Evolutionary conservation across 2,888 invertebrate genomes (phyloP), one percentile per base, ranked within the genome.

Genomic region (Leptothorax acervorum): DNA sequence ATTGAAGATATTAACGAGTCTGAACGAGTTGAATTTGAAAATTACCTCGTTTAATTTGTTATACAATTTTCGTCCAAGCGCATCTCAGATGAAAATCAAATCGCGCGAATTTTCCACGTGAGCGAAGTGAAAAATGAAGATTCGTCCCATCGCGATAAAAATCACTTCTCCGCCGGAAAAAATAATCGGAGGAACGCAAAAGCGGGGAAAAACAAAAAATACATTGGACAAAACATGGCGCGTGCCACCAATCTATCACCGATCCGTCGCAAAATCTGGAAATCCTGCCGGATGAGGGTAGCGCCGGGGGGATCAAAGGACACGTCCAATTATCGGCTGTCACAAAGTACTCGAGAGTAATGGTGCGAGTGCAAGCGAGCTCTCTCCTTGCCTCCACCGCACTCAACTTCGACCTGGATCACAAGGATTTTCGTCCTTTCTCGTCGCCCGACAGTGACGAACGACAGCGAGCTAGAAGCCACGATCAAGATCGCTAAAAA

Each of bases 291-390:
- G 57, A 55, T 62, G 53, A 62, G 78, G 57, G 57, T 70, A 48
- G 76, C 60, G 35, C 84, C 45, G 62, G 68, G 84, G 85, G 71
- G 84, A 88, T 88, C 91, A 87, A 89, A 92, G 90, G 88, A 91
- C 89, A 87, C 87, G 89, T 91, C 88, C 92, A 91, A 92, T 92
- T 92, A 92, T 91, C 90, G 91, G 85, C 91, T 91, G 92, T 91
- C 90, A 90, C 87, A 83, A 84, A 83, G 79, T 81, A 70, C 84
- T 75, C 48, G 75, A 86, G 87, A 90, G 88, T 90, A 90, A 92
- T 87, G 90, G 88, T 65, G 83, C 84, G 86, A 88, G 82, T 65
- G 76, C 78, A 66, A 81, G 76, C 65, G 48, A 48, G 48, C 78
- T 68, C 42, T 76, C 82, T 51, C 79, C 71, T 63, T 62, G 62